Conservation (phyloP, 2,888 invertebrate genomes). For the Catocala nupta region DNA sequence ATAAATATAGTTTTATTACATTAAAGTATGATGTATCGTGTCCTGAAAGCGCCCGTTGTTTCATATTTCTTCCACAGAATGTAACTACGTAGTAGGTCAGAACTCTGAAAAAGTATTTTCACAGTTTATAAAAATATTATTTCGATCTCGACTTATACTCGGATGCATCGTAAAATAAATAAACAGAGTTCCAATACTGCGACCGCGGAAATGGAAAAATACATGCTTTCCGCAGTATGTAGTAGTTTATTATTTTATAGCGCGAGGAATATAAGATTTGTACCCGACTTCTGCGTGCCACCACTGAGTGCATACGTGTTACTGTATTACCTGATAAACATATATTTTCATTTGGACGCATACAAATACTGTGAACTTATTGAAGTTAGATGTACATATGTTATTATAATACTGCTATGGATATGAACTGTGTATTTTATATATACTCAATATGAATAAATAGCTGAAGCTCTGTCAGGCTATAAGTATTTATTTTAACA, state of each 20-base stretch:
- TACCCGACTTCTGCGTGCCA: conserved; percentile 24
- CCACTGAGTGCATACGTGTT: conserved; percentile 19
- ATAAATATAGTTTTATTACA: conserved; percentile 2
- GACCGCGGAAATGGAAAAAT: conserved; percentile 58
- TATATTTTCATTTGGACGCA: background rate
- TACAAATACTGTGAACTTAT: background rate
- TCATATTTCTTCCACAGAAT: background rate
- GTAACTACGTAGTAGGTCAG: background rate
- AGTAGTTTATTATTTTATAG: conserved; percentile 52
- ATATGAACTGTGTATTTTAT: no score
- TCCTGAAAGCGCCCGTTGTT: background rate
- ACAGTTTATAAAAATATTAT: conserved; percentile 41
- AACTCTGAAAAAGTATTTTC: conserved; percentile 16
- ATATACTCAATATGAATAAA: no score
- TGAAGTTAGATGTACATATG: no score
- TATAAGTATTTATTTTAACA: no score
- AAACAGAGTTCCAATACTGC: conserved; percentile 49
- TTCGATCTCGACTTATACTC: conserved; percentile 42
- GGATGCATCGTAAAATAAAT: conserved; percentile 58
- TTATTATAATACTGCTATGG: no score
- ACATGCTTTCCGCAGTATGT: conserved; percentile 42
- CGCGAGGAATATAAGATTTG: conserved; percentile 46
- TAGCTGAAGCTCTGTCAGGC: no score
- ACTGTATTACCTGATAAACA: conserved; percentile 7
- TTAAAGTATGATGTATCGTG: no score